Percentiles rank a stretch among this genome's conserved stretches.
phyloP scores from a whole-genome alignment of 2,113 vertebrate species.

The Ovibos moschatus region DNA sequence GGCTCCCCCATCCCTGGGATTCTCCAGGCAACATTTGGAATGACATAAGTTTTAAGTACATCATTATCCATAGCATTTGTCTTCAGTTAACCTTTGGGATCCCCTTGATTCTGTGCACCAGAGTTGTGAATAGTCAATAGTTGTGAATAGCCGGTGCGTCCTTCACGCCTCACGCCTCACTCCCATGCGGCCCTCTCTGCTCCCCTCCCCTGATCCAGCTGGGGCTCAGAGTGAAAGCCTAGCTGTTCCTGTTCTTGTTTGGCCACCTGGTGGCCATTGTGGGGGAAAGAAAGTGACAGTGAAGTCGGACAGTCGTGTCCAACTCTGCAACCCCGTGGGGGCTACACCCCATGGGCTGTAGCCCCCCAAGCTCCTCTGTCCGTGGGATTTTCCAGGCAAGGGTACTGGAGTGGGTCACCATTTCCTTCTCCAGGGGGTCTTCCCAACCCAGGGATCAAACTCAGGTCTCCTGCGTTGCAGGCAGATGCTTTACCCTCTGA shows the following conservation, averaged over 20 bases:
- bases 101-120: background rate
- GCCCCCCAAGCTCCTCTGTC: background rate
- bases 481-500: background rate
- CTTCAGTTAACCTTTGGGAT: background rate
- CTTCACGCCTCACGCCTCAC: background rate
- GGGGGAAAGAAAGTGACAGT: background rate
- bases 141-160: background rate
- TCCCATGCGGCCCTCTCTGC: background rate
- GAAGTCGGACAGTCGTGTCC: background rate
- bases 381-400: background rate
- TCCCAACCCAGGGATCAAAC: background rate
- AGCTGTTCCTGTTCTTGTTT: background rate
- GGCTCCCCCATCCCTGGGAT: background rate
- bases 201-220: background rate
- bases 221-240: background rate
- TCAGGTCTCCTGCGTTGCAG: fast-evolving
- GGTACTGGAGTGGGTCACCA: background rate
- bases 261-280: background rate
- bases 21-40: background rate
- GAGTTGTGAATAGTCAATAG: background rate
- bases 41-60: background rate
- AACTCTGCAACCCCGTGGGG: background rate
- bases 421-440: background rate
- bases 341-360: background rate
- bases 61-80: background rate